A percentile compares a stretch with the other conserved stretches of the same genome.
phyloP scores from a whole-genome alignment of 2,888 invertebrate species.

The Orthonychiurus folsomi region DNA sequence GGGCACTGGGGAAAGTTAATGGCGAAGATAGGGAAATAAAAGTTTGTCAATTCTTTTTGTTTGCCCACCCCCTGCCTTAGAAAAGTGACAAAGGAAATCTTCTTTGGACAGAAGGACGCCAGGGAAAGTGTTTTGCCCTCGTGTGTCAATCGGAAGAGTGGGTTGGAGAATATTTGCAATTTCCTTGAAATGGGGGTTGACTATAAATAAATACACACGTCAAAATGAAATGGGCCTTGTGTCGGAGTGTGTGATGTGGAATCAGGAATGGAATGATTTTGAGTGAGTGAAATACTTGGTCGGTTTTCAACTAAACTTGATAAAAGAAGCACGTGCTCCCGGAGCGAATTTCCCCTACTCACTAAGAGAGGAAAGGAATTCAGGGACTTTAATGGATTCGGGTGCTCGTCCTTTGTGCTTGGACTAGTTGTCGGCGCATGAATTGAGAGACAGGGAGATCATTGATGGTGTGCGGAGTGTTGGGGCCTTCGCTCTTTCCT shows the following conservation, averaged over 20 bases:
- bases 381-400: neutral
- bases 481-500: neutral
- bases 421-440: neutral
- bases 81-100: too few species aligned
- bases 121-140: neutral
- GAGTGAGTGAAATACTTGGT: neutral
- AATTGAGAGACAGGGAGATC: constrained; percentile 1
- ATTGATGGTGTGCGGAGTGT: neutral
- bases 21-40: too few species aligned
- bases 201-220: neutral
- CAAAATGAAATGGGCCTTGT: constrained; percentile 1
- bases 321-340: neutral
- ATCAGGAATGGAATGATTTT: neutral
- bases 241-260: neutral
- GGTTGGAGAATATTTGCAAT: neutral
- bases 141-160: neutral
- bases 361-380: neutral
- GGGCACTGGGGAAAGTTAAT: too few species aligned
- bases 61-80: too few species aligned
- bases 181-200: neutral
- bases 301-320: neutral
- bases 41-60: too few species aligned
- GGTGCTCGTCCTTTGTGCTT: neutral
- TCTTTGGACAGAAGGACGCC: neutral
- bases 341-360: neutral